A percentile compares a stretch with the other conserved stretches of the same genome.
Conservation (phyloP, 2,888 invertebrate species). For the Neocrepidodera transversa region DNA sequence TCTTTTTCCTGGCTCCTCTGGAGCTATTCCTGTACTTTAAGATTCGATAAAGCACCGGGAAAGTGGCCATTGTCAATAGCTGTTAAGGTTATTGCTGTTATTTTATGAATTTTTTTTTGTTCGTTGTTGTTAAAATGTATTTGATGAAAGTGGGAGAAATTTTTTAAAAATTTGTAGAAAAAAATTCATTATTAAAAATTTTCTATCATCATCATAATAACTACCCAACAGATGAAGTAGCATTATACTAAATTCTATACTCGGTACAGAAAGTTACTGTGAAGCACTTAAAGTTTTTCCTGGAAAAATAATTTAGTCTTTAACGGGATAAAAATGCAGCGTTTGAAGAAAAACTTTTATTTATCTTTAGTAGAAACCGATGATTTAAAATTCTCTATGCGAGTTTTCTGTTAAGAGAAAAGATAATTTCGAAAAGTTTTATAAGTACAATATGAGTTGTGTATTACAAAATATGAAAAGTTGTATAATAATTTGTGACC, state of each 20-base stretch:
- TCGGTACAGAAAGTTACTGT: background rate
- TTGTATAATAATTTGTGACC: too few relatives aligned
- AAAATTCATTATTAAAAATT: too few relatives aligned
- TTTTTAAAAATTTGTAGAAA: too few relatives aligned
- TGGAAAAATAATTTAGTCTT: slow-evolving; percentile 5
- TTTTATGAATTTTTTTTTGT: slow-evolving; percentile 30
- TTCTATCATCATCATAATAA: too few relatives aligned
- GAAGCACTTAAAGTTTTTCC: slow-evolving; percentile 10
- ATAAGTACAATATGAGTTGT: too few relatives aligned
- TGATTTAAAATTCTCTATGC: too few relatives aligned
- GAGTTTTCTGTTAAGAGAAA: too few relatives aligned
- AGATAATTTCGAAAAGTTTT: too few relatives aligned
- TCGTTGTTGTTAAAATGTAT: too few relatives aligned
- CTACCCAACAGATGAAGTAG: slow-evolving; percentile 14
- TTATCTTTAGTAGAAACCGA: background rate
- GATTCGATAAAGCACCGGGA: slow-evolving; percentile 50
- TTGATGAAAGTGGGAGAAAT: too few relatives aligned
- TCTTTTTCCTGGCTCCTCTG: slow-evolving; percentile 49
- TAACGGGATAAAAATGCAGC: slow-evolving; percentile 6
- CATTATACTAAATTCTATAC: slow-evolving; percentile 19
- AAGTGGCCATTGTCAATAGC: slow-evolving; percentile 49
- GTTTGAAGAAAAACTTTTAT: too few relatives aligned
- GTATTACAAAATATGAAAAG: too few relatives aligned
- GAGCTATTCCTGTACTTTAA: slow-evolving; percentile 49
- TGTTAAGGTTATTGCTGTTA: slow-evolving; percentile 44